Conservation (phyloP, 2,888 invertebrate species). For the Agrochola macilenta region DNA sequence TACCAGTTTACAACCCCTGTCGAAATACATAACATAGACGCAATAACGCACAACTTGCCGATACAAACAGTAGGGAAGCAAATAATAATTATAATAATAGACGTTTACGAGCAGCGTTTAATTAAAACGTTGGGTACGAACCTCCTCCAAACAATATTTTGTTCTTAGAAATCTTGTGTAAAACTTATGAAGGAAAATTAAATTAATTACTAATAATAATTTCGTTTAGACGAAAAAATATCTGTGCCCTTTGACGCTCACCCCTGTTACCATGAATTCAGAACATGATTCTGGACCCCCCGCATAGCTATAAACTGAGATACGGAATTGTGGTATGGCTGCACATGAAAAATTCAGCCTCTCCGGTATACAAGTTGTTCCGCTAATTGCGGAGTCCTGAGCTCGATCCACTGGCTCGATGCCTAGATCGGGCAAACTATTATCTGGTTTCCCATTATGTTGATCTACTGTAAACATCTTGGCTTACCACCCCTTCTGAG, state of each 20-base stretch:
- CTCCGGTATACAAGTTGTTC: background rate
- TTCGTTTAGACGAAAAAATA: too few species aligned
- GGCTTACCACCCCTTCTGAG: rapidly evolving
- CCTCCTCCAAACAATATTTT: conserved; percentile 41
- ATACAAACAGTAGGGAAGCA: conserved; percentile 48
- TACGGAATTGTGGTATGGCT: background rate
- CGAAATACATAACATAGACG: background rate
- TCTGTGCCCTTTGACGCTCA: too few species aligned
- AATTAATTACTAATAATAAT: conserved; percentile 5
- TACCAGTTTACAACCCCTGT: background rate
- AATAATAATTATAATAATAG: conserved; percentile 63
- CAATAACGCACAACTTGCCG: conserved; percentile 44
- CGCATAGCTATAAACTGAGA: background rate
- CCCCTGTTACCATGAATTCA: too few species aligned
- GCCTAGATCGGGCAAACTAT: background rate
- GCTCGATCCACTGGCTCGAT: background rate
- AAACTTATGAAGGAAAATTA: conserved; percentile 23
- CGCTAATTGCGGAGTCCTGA: background rate
- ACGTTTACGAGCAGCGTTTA: conserved; percentile 52
- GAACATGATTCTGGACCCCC: too few species aligned
- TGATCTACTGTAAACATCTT: background rate
- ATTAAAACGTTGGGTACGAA: conserved; percentile 53
- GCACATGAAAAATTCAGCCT: background rate
- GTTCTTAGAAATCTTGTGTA: conserved; percentile 43
- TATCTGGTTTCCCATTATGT: background rate